Evolutionary conservation across 1,140 invertebrate species (phyloP), one percentile per base, ranked within the genome.

Genomic region (Parapsyche elsis): DNA sequence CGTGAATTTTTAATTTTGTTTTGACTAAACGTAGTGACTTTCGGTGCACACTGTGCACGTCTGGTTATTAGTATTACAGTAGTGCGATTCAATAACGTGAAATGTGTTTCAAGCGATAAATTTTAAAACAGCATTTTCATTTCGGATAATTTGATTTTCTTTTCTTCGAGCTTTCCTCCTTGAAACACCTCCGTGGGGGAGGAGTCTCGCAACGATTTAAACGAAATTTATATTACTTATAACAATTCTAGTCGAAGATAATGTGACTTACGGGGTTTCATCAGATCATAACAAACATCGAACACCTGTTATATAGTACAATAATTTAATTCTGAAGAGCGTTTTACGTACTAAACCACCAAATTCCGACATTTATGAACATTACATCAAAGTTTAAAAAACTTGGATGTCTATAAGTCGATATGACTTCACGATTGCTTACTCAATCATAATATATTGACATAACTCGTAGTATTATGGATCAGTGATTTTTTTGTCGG

Each of bases 61-160:
- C n/a, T 2, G 77, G 76, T 81, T 81, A 67, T 81, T 83, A 83
- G 80, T 81, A 81, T 79, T 79, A 74, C 80, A 38, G 59, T 76
- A 83, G 80, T 81, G 80, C 46, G 74, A 79, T 83, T 81, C 82
- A 79, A 83, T 83, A 83, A 76, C 80, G 82, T 78, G 78, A 83
- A 81, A 83, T 80, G 79, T 83, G 80, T 76, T 79, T 71, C 49
- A 44, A 78, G 80, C 80, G 61, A 83, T 83, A 83, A 83, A 83
- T 83, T 83, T 81, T 79, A 81, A 83, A 83, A 83, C 82, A 83
- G 80, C 82, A 81, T 83, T 83, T 83, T 83, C 82, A 81, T 83
- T 83, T 81, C 80, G 73, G 77, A 77, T 83, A 79, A 81, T 83
- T 79, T 70, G 26, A 71, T 77, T 83, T 81, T 83, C 76, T 81